These are phyloP conservation scores for Galerucella calmariensis DNA, from an alignment of 2,888 invertebrate genomes.

Conservation along the genomic window DNA sequence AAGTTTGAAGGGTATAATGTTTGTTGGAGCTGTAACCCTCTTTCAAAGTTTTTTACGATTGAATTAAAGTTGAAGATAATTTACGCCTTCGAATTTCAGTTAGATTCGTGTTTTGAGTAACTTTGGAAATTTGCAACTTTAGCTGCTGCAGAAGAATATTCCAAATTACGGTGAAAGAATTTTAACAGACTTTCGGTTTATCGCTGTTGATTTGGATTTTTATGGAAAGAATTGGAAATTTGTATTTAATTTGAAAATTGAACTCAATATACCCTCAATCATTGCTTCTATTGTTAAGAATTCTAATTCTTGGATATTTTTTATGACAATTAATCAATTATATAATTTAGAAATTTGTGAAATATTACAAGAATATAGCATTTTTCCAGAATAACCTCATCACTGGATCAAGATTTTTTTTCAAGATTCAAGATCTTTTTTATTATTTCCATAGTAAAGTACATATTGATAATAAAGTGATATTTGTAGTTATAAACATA, in stretches of 20 bases:
- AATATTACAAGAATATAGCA: no score
- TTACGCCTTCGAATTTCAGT: conserved; percentile 32
- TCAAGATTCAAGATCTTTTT: no score
- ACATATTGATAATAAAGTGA: no score
- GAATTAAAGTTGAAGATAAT: conserved; percentile 37
- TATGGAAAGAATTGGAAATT: not conserved
- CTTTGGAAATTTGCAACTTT: conserved; percentile 31
- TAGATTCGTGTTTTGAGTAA: conserved; percentile 34
- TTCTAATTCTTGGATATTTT: not conserved
- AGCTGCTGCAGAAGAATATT: conserved; percentile 23
- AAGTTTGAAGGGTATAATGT: conserved; percentile 36
- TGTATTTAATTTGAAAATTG: not conserved
- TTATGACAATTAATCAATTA: not conserved
- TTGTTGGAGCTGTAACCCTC: conserved; percentile 34
- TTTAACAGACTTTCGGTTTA: conserved; percentile 20
- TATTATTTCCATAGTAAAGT: no score
- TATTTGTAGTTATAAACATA: no score
- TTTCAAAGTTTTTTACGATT: conserved; percentile 33
- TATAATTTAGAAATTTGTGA: no score
- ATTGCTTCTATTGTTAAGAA: not conserved
- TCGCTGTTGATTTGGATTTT: not conserved
- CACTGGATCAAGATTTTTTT: no score
- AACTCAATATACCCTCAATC: not conserved
- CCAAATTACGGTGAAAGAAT: conserved; percentile 27
- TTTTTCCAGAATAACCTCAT: no score